Evolutionary conservation across 2,888 invertebrate genomes (phyloP).

Genomic region (Branchinecta sandiegonensis): DNA sequence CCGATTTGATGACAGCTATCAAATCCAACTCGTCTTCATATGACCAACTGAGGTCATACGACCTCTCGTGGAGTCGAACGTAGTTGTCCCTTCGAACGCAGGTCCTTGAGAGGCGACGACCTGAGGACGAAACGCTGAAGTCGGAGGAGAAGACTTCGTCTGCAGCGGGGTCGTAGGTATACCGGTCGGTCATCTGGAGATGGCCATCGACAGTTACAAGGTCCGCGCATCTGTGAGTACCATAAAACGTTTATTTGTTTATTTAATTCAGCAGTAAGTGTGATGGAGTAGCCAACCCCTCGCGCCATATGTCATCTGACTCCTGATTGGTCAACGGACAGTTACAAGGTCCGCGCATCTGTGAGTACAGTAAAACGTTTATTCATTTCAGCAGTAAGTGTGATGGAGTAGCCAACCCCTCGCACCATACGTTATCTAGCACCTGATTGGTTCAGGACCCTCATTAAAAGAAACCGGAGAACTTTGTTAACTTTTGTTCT

Average conservation of each 20-base stretch:
- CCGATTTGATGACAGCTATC: background rate
- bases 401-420: no score
- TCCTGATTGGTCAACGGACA: no score
- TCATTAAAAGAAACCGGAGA: no score
- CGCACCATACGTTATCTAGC: no score
- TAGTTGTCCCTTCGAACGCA: background rate
- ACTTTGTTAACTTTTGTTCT: no score
- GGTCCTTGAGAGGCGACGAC: background rate
- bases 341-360: background rate
- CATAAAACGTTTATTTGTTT: background rate
- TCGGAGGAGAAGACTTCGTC: background rate
- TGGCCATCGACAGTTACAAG: background rate
- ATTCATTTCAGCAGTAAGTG: background rate
- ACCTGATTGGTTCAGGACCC: no score
- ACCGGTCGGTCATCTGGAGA: background rate
- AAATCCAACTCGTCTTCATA: background rate
- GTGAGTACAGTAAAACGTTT: background rate
- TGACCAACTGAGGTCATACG: background rate
- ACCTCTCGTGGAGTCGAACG: background rate
- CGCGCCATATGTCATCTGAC: no score
- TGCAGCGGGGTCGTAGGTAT: background rate
- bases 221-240: conserved; percentile 3
- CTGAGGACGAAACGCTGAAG: background rate
- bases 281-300: no score
- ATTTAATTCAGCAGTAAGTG: no score